Base-by-base conservation (phyloP, 2,113 vertebrate species). In the Bettongia penicillata region DNA sequence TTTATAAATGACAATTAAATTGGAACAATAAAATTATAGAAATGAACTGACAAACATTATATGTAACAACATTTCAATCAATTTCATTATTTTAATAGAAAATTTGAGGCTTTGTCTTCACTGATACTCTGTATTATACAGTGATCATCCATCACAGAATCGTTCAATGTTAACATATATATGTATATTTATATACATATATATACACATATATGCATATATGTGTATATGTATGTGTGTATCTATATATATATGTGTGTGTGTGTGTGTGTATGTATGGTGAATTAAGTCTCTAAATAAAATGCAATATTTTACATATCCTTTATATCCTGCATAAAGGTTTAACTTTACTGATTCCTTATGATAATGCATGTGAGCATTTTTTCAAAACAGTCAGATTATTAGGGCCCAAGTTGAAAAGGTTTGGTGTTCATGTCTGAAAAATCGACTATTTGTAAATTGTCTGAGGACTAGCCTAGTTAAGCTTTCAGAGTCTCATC, bases 21-120 rank as follows among this genome's bases (percentile, higher is more conserved):
- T 49, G 51, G 0, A 12, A 57, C 0, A 50, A 5, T 90, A 90
- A 19, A 77, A 8, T 24, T 57, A 93, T 26, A 2, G 2, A 95
- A 95, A n/a, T 89, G 68, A 96, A 7, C 16, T 19, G 93, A 91
- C 10, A 53, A 0, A 49, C 43, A 92, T 90, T 95, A 93, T 90
- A 51, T 8, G 14, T 93, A 28, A 84, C 3, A 25, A 89, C 2
- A 1, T 50, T 92, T 93, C 90, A 16, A 37, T 49, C 9, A 93
- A 51, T 96, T 55, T 52, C 90, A 90, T 26, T 53, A 84, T 68
- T 91, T 68, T 43, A 50, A 23, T 51, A 91, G 51, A 94, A 52
- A 90, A 51, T 4, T 91, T 11, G 28, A 19, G 2, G 53, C 53
- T 91, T 55, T 0, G 84, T 28, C 19, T 50, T 14, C 31, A 94